Base-by-base conservation (phyloP, 2,113 vertebrate species). In the Chamaetylas fuelleborni region DNA sequence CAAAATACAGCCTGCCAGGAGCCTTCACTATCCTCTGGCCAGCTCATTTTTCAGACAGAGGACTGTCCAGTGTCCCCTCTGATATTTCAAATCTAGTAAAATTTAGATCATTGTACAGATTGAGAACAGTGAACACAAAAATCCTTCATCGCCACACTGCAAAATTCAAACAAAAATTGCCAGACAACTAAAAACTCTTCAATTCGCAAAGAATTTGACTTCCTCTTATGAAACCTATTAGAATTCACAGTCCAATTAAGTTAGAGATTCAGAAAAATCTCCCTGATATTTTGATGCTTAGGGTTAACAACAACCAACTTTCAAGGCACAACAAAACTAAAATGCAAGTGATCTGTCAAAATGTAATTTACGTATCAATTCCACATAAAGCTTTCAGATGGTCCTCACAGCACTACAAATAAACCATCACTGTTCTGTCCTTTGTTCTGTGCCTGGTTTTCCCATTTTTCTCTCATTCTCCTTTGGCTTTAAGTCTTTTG, bases 61-160 rank as follows among this genome's bases (percentile, higher is more conserved):
- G 51, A 76, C 22, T 45, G 18, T 10, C 20, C 50, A 53, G 17
- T 40, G 40, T 34, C 29, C 28, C 13, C n/a, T 80, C 23, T 25
- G 20, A 12, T 48, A 91, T 18, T 40, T 23, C 16, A 8, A 19
- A 38, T 16, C 31, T 62, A 64, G 1, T 19, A 17, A 76, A 79
- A 19, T 34, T 25, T 28, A 47, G 13, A 54, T 42, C n/a, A 65
- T 2, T 3, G 1, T 14, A 50, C 22, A 69, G 25, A 43, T 0
- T 11, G 29, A 86, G 14, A 71, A 42, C 1, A 43, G 20, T 9
- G 65, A 9, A 28, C 38, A 80, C 10, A 40, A 86, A 81, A 87
- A 71, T 5, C 26, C 24, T 53, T 36, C 43, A 86, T 8, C 0
- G 1, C 4, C 33, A 64, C 24, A 28, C 24, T 16, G 13, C 17